A percentile compares a stretch with the other conserved stretches of the same genome.
Evolutionary conservation across 2,797 vertebrate species (phyloP).

Genomic region (Stomatorhinus walkeri): DNA sequence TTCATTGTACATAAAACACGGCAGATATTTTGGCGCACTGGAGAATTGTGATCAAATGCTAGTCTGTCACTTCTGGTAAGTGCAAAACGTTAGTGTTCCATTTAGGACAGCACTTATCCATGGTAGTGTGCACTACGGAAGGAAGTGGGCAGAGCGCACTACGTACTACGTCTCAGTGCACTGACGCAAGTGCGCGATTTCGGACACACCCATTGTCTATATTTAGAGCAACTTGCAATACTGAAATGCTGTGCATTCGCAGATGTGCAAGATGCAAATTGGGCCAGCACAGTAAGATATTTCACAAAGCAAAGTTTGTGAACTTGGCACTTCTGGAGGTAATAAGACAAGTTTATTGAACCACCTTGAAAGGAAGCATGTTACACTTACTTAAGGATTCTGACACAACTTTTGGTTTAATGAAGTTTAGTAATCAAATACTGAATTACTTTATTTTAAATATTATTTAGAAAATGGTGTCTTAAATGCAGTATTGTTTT

Average conservation of each 20-base stretch:
- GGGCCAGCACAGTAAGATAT: not conserved
- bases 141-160: too few species aligned
- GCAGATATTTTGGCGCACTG: too few species aligned
- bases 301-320: not conserved
- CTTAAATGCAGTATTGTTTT: not conserved
- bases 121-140: too few species aligned
- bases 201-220: not conserved
- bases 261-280: not conserved
- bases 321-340: not conserved
- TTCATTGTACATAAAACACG: too few species aligned
- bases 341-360: not conserved
- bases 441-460: not conserved
- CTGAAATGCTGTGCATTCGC: not conserved
- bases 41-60: too few species aligned
- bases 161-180: too few species aligned
- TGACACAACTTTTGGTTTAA: not conserved
- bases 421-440: not conserved
- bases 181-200: too few species aligned
- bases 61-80: too few species aligned
- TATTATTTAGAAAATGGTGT: not conserved
- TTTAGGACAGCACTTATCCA: too few species aligned
- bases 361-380: not conserved
- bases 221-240: not conserved
- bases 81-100: too few species aligned
- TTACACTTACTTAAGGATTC: not conserved